Base-by-base conservation (phyloP, 2,888 invertebrate genomes). In the Drosophila acutilabella region DNA sequence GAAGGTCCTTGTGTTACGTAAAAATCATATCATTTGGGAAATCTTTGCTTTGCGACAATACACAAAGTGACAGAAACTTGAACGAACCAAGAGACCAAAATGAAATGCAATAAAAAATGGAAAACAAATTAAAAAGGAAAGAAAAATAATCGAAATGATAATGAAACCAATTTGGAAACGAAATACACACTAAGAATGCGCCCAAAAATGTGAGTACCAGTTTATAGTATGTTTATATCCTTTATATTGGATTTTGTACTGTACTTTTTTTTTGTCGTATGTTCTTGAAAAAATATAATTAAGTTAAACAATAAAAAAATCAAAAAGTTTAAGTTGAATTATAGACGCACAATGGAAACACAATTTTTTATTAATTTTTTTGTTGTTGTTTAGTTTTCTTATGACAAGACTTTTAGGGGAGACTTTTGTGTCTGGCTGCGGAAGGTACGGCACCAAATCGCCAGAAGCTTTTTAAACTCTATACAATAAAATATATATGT, bases 1-100 rank as follows among this genome's bases (percentile, higher is more conserved):
- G 92, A 92, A 91, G 92, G 92, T 92, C 92, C 92, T 92, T 92
- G 92, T 89, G 90, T 88, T 89, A 78, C 66, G 20, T 45, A 41
- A 26, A 18, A 18, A n/a, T 8, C 3, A 54, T 5, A 59, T 45
- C 30, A 50, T 44, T 36, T 60, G 26, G 56, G 26, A 36, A 51
- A 56, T 67, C 57, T 60, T 74, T 74, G 58, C 59, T 36, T 61
- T 50, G 70, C 73, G 64, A 70, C 57, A 33, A 60, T 68, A 54
- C 64, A 61, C 72, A 69, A 69, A 71, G 60, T 36, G 44, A 70
- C 50, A 51, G 30, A 54, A 59, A 72, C 52, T 36, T 51, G 10
- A 80, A 64, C 23, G 14, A 64, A 56, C 42, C 33, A 64, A 68
- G 36, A 56, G 54, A 72, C 26, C 30, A 50, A 72, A 68, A 62